A percentile compares a stretch with the other conserved stretches of the same genome.
Conservation (phyloP, 2,797 vertebrate species). For the Meda fulgida region DNA sequence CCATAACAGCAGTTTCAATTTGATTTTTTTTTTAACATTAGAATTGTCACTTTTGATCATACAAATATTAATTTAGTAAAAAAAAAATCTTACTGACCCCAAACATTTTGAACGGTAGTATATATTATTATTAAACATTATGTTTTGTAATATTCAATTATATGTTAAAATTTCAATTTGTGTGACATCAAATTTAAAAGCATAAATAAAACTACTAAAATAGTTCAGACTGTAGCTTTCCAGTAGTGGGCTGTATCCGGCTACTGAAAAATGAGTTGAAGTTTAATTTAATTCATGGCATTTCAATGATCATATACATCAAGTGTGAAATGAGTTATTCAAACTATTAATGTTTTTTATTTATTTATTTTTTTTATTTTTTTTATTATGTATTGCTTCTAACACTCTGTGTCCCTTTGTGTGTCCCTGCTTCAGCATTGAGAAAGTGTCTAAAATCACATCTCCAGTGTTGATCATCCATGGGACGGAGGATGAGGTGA, state of each 20-base stretch:
- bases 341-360: no score
- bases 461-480: conserved; percentile 95
- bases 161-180: no score
- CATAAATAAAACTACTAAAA: background rate
- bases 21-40: no score
- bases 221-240: background rate
- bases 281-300: background rate
- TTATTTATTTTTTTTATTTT: no score
- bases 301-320: conserved; percentile 10
- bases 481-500: conserved; percentile 93
- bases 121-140: background rate
- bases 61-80: background rate
- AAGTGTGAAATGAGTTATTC: background rate
- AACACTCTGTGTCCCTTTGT: background rate
- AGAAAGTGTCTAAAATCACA: conserved; percentile 93
- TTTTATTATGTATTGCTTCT: background rate
- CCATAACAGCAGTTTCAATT: no score
- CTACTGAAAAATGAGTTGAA: background rate
- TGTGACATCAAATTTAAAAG: no score
- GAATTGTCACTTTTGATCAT: no score
- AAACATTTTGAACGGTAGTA: background rate
- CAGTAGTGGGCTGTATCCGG: background rate
- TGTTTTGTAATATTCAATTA: background rate
- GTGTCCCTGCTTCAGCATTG: conserved; percentile 78
- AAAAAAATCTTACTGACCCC: background rate